Base-by-base conservation (phyloP, 2,113 vertebrate species). In the Aegotheles bennettii region DNA sequence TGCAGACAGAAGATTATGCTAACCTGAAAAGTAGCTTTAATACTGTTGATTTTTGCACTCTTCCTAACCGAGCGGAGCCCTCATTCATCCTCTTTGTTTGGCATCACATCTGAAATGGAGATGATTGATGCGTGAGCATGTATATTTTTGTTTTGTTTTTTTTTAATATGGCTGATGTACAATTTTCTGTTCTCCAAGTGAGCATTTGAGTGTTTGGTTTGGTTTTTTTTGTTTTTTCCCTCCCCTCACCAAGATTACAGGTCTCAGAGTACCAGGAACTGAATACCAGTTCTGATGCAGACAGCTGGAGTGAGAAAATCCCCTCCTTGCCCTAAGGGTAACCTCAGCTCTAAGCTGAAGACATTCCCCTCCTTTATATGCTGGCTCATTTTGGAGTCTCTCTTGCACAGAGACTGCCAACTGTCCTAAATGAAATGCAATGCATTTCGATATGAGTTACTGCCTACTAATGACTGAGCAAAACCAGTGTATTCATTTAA, bases 401-500 rank as follows among this genome's bases (percentile, higher is more conserved):
- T 26, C 98, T 97, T 83, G 77, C 96, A 77, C 84, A 97, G 96
- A 95, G 90, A 93, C 94, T 96, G 95, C 89, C 97, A 97, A 98
- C 87, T 96, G 94, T 94, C 96, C 97, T 95, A 94, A 97, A 98
- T 97, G 83, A 94, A 94, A 94, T 29, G 74, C 81, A 94, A 57
- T 13, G 74, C 78, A 87, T 87, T 95, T 87, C 0, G 47, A 85
- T 94, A 93, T 85, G 89, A 94, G 95, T 74, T 91, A 87, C 87
- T 89, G 95, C 92, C 89, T 90, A 94, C 77, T 95, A 96, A 96
- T 94, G 96, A 96, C 73, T 85, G 94, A 95, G 96, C 73, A 94
- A 96, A 96, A 70, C 74, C 95, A 90, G 93, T 51, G 88, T 67
- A 85, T 96, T 96, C 89, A 82, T 94, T 77, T 89, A 87, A 96